Evolutionary conservation across 2,113 vertebrate species (phyloP).

Genomic region (Montifringilla adamsi): DNA sequence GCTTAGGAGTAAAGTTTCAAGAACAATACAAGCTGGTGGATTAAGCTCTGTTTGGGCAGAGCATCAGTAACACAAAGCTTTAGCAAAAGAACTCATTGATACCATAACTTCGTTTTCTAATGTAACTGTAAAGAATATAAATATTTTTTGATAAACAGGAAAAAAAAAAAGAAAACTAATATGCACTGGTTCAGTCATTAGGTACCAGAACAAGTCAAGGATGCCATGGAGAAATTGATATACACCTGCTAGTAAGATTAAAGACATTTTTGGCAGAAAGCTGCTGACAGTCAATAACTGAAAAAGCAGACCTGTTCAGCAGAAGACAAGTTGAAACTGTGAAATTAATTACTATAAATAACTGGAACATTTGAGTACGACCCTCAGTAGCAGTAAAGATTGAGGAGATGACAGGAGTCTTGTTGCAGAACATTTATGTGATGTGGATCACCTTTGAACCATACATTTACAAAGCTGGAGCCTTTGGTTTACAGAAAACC

Average conservation of each 20-base stretch:
- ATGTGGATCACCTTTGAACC: neutral
- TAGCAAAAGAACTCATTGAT: neutral
- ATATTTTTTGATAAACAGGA: neutral
- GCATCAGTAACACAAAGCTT: neutral
- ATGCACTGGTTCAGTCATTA: neutral
- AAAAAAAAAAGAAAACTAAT: neutral
- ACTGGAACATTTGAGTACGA: neutral
- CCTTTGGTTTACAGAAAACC: neutral
- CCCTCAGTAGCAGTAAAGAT: neutral
- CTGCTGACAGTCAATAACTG: neutral
- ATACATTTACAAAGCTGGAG: neutral
- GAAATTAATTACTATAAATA: conserved; percentile 55
- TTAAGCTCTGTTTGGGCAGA: neutral
- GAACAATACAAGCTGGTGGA: neutral
- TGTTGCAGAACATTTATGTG: neutral
- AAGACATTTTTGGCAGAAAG: neutral
- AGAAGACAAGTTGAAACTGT: neutral
- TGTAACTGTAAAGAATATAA: neutral
- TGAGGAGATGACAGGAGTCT: conserved; percentile 13
- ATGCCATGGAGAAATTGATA: neutral
- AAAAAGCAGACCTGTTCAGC: conserved; percentile 17
- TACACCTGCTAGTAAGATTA: neutral
- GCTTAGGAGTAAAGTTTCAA: conserved; percentile 13
- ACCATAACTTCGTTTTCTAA: neutral
- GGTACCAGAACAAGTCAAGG: neutral